Percentiles rank a stretch among this genome's conserved stretches.
phyloP scores from a whole-genome alignment of 2,113 vertebrate species.

The Tor tambroides region DNA sequence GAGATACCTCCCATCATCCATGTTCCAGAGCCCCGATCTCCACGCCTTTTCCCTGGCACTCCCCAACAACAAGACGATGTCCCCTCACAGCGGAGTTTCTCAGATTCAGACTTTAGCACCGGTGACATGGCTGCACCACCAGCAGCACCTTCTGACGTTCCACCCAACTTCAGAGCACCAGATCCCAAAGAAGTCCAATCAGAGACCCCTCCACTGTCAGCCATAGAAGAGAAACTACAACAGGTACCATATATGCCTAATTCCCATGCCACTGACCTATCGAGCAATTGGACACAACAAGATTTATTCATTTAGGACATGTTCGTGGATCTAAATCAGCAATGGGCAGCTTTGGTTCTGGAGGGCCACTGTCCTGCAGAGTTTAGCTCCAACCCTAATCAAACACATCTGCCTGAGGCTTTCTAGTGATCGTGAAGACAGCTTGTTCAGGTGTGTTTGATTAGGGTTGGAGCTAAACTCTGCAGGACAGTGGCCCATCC shows the following conservation, averaged over 20 bases:
- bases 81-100: slow-evolving; percentile 64
- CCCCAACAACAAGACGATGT: slow-evolving; percentile 55
- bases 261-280: neutral
- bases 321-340: neutral
- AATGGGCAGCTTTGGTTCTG: no score
- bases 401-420: no score
- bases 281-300: neutral
- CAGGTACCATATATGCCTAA: slow-evolving; percentile 62
- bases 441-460: no score
- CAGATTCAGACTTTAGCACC: slow-evolving; percentile 71
- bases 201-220: slow-evolving; percentile 60
- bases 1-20: slow-evolving; percentile 69
- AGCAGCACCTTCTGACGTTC: slow-evolving; percentile 66
- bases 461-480: no score
- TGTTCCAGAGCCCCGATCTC: slow-evolving; percentile 55
- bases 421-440: no score
- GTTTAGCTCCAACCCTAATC: no score
- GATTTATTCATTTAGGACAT: neutral
- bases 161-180: slow-evolving; percentile 75
- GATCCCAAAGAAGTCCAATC: slow-evolving; percentile 59
- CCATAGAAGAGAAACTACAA: slow-evolving; percentile 73
- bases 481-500: no score
- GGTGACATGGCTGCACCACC: slow-evolving; percentile 36
- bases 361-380: no score
- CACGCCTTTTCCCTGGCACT: slow-evolving; percentile 45